These are phyloP conservation scores for Polymixis lichenea DNA, from an alignment of 2,888 invertebrate species.

Conservation along the genomic window DNA sequence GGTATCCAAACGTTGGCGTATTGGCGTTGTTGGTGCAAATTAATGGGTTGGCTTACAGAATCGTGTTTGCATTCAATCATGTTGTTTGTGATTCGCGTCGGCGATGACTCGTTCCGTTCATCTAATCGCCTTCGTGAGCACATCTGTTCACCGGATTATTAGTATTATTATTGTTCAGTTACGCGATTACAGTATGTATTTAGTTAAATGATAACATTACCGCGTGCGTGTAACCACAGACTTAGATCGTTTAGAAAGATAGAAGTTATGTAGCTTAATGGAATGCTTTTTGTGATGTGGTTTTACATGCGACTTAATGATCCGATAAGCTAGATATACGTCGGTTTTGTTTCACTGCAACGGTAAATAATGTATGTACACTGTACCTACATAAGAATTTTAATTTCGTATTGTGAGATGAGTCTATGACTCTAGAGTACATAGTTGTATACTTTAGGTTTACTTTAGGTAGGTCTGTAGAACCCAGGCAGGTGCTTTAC, in stretches of 20 bases:
- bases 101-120: slow-evolving; percentile 60
- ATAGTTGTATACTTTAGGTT: too few species aligned
- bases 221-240: slow-evolving; percentile 9
- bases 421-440: too few species aligned
- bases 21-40: slow-evolving; percentile 36
- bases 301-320: slow-evolving; percentile 1
- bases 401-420: too few species aligned
- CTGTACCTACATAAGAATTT: too few species aligned
- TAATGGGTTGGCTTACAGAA: slow-evolving; percentile 40
- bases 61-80: slow-evolving; percentile 66
- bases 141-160: slow-evolving; percentile 56
- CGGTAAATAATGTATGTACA: too few species aligned
- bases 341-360: background rate
- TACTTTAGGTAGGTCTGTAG: too few species aligned
- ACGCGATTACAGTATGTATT: slow-evolving; percentile 50
- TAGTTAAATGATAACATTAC: slow-evolving; percentile 56
- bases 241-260: slow-evolving; percentile 9
- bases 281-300: slow-evolving; percentile 17
- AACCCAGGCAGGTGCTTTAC: too few species aligned
- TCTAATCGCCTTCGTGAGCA: slow-evolving; percentile 58
- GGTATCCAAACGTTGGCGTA: slow-evolving; percentile 22
- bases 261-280: background rate
- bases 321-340: background rate
- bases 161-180: slow-evolving; percentile 54
- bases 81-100: slow-evolving; percentile 66